A percentile compares a stretch with the other conserved stretches of the same genome.
These are phyloP conservation scores for Unio pictorum DNA, from an alignment of 2,888 invertebrate genomes.

Conservation along the genomic window DNA sequence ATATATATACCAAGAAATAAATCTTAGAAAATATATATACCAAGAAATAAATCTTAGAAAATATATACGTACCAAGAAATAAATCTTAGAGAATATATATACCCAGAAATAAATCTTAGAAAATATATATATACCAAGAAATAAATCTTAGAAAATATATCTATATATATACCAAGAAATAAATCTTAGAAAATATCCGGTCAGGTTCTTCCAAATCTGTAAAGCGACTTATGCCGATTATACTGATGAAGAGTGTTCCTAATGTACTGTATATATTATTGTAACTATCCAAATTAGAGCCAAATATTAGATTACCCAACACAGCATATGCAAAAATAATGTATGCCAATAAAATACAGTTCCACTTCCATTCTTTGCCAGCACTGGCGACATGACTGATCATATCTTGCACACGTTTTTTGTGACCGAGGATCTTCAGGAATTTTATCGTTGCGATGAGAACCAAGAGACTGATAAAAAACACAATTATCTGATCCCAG, in stretches of 20 bases:
- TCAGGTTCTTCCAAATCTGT: constrained; percentile 40
- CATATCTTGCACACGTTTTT: constrained; percentile 43
- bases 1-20: too few relatives aligned
- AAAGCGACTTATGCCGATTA: constrained; percentile 54
- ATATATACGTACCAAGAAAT: too few relatives aligned
- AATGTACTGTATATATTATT: constrained; percentile 39
- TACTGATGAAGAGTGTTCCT: constrained; percentile 49
- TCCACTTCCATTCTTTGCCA: constrained; percentile 44
- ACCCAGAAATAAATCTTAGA: too few relatives aligned
- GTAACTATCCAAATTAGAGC: constrained; percentile 39
- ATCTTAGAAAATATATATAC: too few relatives aligned
- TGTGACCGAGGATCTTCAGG: constrained; percentile 52
- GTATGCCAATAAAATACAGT: constrained; percentile 44
- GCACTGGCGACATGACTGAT: constrained; percentile 44
- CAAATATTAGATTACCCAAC: constrained; percentile 48
- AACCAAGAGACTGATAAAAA: constrained; percentile 40
- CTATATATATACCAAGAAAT: constrained; percentile 21
- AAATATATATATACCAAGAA: constrained; percentile 13
- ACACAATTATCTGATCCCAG: constrained; percentile 47
- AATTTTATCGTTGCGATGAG: constrained; percentile 49
- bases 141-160: constrained; percentile 43
- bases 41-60: too few relatives aligned
- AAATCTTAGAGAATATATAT: too few relatives aligned
- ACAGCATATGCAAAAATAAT: constrained; percentile 43
- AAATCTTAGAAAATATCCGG: constrained; percentile 46